These are phyloP conservation scores for Pristis pectinata DNA, from an alignment of 2,797 vertebrate species.

Conservation along the genomic window DNA sequence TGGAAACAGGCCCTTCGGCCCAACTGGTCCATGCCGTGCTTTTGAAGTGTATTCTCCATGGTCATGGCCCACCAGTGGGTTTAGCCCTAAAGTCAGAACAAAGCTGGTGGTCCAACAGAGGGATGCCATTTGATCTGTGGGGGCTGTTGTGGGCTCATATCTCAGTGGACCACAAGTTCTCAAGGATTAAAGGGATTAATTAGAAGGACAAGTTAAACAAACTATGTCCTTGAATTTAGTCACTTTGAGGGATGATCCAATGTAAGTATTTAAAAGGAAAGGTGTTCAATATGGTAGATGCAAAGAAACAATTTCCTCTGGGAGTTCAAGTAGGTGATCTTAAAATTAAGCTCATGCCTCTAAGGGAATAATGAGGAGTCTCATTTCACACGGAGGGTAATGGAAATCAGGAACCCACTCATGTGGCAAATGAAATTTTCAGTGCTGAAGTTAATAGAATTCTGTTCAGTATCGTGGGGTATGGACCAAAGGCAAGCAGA, in stretches of 20 bases:
- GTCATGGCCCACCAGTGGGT: too few species aligned
- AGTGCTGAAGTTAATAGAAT: background rate
- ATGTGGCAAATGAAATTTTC: background rate
- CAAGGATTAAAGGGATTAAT: background rate
- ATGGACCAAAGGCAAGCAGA: background rate
- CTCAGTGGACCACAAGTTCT: too few species aligned
- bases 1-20: too few species aligned
- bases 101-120: too few species aligned
- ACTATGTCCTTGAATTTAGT: background rate
- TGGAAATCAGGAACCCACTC: background rate
- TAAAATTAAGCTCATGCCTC: background rate
- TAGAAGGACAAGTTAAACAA: background rate
- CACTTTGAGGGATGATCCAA: background rate
- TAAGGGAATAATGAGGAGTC: background rate
- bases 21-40: too few species aligned
- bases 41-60: too few species aligned
- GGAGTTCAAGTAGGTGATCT: background rate
- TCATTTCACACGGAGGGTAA: background rate
- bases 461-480: background rate
- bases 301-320: background rate
- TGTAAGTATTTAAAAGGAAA: background rate
- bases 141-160: too few species aligned
- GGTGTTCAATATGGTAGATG: background rate
- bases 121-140: too few species aligned
- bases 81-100: too few species aligned